Percentiles rank a stretch among this genome's conserved stretches.
Conservation (phyloP, 2,113 vertebrate genomes). For the Penelope pileata region DNA sequence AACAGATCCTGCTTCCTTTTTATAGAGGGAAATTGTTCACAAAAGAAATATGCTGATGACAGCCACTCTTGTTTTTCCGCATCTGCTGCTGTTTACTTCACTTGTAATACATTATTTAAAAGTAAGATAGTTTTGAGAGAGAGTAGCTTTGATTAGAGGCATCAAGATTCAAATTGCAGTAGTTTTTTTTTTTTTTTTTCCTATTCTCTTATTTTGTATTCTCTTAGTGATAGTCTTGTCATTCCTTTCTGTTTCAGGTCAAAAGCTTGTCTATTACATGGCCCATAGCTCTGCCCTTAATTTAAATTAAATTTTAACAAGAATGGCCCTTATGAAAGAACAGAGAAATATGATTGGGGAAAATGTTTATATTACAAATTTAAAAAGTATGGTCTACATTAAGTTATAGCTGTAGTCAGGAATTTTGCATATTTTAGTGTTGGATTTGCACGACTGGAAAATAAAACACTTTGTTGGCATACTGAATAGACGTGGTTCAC, state of each 20-base stretch:
- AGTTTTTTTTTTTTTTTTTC: no score
- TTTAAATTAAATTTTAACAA: conserved; percentile 25
- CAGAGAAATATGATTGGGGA: not conserved
- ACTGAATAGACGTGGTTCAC: not conserved
- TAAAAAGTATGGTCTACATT: conserved; percentile 25
- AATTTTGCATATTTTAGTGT: conserved; percentile 44
- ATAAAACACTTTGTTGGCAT: conserved; percentile 27
- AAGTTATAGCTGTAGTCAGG: conserved; percentile 37
- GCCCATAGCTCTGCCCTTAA: conserved; percentile 16
- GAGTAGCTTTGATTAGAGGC: not conserved
- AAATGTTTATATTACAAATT: conserved; percentile 41
- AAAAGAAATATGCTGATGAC: not conserved
- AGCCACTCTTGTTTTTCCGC: not conserved
- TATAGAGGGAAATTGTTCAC: not conserved
- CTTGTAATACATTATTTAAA: not conserved
- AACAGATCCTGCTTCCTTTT: not conserved
- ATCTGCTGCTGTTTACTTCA: not conserved
- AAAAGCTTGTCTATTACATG: not conserved
- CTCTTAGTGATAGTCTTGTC: not conserved
- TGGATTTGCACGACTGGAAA: conserved; percentile 55
- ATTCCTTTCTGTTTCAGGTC: not conserved
- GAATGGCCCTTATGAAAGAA: not conserved
- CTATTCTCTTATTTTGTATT: no score
- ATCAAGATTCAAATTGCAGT: not conserved
- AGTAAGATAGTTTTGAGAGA: not conserved